These are phyloP conservation scores for Loxodonta africana DNA, from an alignment of 2,113 vertebrate species.

Conservation along the genomic window DNA sequence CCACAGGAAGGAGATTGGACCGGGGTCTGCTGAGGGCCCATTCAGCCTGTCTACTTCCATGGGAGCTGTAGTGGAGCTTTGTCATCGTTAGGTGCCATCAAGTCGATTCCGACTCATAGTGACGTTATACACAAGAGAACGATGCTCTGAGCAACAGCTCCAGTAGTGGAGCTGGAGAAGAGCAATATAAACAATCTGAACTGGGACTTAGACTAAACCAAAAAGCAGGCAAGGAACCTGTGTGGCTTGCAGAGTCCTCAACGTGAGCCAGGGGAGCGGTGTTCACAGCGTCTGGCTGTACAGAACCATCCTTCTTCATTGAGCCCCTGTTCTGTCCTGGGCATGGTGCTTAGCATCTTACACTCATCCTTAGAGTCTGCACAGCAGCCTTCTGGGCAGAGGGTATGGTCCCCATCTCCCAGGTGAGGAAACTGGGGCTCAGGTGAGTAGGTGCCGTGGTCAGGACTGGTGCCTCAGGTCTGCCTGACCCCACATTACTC, in stretches of 20 bases:
- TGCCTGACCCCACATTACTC: background rate
- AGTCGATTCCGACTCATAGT: too few species aligned
- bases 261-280: background rate
- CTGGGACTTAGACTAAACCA: background rate
- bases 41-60: accelerated
- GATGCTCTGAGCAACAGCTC: too few species aligned
- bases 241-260: background rate
- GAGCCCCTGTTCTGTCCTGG: background rate
- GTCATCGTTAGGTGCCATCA: too few species aligned
- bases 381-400: background rate
- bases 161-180: background rate
- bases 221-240: accelerated
- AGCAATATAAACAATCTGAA: background rate
- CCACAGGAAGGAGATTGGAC: background rate
- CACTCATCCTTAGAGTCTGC: background rate
- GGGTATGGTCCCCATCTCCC: background rate
- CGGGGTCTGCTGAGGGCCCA: background rate
- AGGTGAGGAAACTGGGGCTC: background rate
- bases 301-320: too few species aligned
- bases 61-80: too few species aligned
- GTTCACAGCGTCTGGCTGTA: accelerated
- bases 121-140: too few species aligned
- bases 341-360: accelerated
- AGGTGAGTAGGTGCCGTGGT: background rate
- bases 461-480: background rate